Conservation (phyloP, 53 echinoderm and acorn worm genomes). For the Stichopus horrens region DNA sequence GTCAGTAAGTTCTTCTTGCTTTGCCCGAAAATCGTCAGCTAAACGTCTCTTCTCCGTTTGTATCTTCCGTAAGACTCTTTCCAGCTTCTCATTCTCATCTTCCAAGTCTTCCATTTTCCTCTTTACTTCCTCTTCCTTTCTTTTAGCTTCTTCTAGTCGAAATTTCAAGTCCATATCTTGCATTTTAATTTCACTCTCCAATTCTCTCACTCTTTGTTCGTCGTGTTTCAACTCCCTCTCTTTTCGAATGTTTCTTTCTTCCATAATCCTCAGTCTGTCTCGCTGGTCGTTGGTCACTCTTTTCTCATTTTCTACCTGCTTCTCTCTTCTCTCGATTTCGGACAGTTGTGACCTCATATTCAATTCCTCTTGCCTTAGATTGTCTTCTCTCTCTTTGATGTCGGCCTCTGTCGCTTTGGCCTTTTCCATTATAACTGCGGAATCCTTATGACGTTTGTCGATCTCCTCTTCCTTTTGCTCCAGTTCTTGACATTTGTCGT, state of each 20-base stretch:
- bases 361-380: not conserved
- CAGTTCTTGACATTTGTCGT: constrained; percentile 22
- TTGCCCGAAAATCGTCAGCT: constrained; percentile 10
- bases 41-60: constrained; percentile 33
- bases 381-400: not conserved
- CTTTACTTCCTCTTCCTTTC: constrained; percentile 53
- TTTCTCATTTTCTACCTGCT: constrained; percentile 31
- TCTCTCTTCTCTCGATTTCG: constrained; percentile 31
- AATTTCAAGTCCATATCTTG: constrained; percentile 53
- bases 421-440: constrained; percentile 4
- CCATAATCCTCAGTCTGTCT: constrained; percentile 4
- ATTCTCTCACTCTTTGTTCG: constrained; percentile 51
- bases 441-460: constrained; percentile 6
- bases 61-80: not conserved
- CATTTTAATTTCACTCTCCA: constrained; percentile 59
- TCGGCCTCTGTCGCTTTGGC: constrained; percentile 2
- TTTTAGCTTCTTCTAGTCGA: constrained; percentile 47
- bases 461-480: constrained; percentile 32
- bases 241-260: constrained; percentile 25
- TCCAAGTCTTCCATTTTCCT: constrained; percentile 42
- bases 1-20: constrained; percentile 20
- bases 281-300: constrained; percentile 7
- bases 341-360: not conserved
- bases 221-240: constrained; percentile 52
- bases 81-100: constrained; percentile 30